A percentile compares a stretch with the other conserved stretches of the same genome.
Evolutionary conservation across 2,888 invertebrate species (phyloP).

Genomic region (Hoplodrina blanda): DNA sequence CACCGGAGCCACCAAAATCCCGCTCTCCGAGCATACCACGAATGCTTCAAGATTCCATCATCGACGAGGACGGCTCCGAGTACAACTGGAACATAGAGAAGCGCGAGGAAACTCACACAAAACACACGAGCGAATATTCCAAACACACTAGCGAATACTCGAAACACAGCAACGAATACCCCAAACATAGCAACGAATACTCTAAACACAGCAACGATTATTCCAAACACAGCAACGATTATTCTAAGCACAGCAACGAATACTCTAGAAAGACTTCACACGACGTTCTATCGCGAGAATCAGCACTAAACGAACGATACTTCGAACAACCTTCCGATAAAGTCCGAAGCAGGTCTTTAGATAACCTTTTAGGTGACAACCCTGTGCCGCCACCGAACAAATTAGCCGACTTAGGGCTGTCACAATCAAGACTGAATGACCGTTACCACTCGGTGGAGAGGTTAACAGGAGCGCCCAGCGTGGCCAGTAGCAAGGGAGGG

Average conservation of each 20-base stretch:
- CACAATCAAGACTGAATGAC: slow-evolving; percentile 96
- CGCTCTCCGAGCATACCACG: slow-evolving; percentile 87
- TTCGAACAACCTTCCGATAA: slow-evolving; percentile 94
- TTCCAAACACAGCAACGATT: slow-evolving; percentile 57
- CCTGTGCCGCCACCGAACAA: slow-evolving; percentile 91
- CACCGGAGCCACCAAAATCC: slow-evolving; percentile 92
- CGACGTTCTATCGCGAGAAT: slow-evolving; percentile 94
- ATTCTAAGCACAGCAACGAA: slow-evolving; percentile 67
- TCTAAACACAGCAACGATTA: slow-evolving; percentile 60
- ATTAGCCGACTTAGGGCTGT: slow-evolving; percentile 94
- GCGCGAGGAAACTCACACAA: slow-evolving; percentile 60
- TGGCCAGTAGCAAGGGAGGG: slow-evolving; percentile 90
- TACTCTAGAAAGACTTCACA: slow-evolving; percentile 93
- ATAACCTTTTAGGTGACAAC: slow-evolving; percentile 94
- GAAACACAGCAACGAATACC: slow-evolving; percentile 53
- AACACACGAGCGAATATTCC: slow-evolving; percentile 45
- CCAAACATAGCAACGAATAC: slow-evolving; percentile 62
- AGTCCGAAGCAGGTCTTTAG: slow-evolving; percentile 94
- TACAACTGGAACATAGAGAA: slow-evolving; percentile 87
- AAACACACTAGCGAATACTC: slow-evolving; percentile 61
- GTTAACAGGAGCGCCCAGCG: slow-evolving; percentile 92
- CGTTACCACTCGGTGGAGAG: slow-evolving; percentile 96
- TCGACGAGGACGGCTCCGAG: slow-evolving; percentile 84
- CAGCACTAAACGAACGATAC: slow-evolving; percentile 96
- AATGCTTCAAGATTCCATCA: slow-evolving; percentile 84